Evolutionary conservation across 2,888 invertebrate species (phyloP).

Genomic region (Sabatieria punctata): DNA sequence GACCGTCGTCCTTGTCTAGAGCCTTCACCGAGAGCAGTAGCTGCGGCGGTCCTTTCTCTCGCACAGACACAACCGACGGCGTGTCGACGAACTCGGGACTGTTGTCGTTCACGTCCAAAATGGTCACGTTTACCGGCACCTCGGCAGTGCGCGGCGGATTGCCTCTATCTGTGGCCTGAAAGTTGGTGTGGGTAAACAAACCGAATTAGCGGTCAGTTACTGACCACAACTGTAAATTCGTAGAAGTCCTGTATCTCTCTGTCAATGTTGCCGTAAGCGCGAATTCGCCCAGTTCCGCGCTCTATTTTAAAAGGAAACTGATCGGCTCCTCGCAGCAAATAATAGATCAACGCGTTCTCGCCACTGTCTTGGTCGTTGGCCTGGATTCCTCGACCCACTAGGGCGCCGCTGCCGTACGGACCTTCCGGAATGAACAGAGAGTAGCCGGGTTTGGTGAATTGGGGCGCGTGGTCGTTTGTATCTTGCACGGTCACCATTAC

Average conservation of each 20-base stretch:
- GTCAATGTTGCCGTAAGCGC: slow-evolving; percentile 60
- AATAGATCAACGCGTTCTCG: neutral
- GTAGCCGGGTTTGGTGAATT: neutral
- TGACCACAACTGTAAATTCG: neutral
- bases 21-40: neutral
- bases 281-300: slow-evolving; percentile 42
- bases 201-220: neutral
- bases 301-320: slow-evolving; percentile 3
- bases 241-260: slow-evolving; percentile 51
- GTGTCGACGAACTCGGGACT: neutral
- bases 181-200: slow-evolving; percentile 40
- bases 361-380: neutral
- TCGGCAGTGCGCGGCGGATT: slow-evolving; percentile 60
- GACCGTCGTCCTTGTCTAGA: neutral
- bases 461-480: neutral
- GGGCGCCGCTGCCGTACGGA: slow-evolving; percentile 1
- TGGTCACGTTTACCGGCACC: neutral
- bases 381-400: neutral
- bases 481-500: neutral
- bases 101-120: slow-evolving; percentile 7
- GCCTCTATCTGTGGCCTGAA: slow-evolving; percentile 51
- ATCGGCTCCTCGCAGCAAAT: neutral
- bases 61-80: neutral
- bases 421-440: slow-evolving; percentile 1
- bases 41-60: neutral